These are phyloP conservation scores for Cydia amplana DNA, from an alignment of 1,140 invertebrate species.

Conservation along the genomic window DNA sequence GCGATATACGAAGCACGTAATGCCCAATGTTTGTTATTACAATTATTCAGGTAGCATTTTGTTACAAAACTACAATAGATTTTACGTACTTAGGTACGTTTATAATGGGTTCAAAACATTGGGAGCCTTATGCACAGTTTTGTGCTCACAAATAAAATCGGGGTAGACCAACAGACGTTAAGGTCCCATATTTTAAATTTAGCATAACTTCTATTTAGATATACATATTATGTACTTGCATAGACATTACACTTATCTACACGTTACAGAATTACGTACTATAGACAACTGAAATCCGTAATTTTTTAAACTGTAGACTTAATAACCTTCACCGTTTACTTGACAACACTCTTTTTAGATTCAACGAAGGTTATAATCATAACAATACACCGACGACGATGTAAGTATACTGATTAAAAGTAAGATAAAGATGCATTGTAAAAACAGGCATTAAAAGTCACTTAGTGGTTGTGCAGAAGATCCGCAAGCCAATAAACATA, in stretches of 20 bases:
- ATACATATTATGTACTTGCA: too few relatives aligned
- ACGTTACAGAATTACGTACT: too few relatives aligned
- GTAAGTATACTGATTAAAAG: not conserved
- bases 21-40: slow-evolving; percentile 8
- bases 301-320: too few relatives aligned
- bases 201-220: too few relatives aligned
- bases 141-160: not conserved
- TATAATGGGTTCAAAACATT: not conserved
- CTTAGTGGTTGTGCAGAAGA: slow-evolving; percentile 1
- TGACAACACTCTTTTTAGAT: too few relatives aligned
- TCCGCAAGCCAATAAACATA: slow-evolving; percentile 14
- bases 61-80: not conserved
- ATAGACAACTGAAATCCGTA: too few relatives aligned
- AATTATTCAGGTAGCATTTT: not conserved
- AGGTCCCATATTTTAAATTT: too few relatives aligned
- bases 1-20: not conserved
- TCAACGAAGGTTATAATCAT: not conserved
- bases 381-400: not conserved
- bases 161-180: not conserved
- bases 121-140: not conserved
- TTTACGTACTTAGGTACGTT: not conserved
- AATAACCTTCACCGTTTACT: too few relatives aligned
- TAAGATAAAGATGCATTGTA: not conserved
- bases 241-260: too few relatives aligned
- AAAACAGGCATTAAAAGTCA: not conserved